Conservation (phyloP, 2,888 invertebrate species). For the Lasiommata megera region DNA sequence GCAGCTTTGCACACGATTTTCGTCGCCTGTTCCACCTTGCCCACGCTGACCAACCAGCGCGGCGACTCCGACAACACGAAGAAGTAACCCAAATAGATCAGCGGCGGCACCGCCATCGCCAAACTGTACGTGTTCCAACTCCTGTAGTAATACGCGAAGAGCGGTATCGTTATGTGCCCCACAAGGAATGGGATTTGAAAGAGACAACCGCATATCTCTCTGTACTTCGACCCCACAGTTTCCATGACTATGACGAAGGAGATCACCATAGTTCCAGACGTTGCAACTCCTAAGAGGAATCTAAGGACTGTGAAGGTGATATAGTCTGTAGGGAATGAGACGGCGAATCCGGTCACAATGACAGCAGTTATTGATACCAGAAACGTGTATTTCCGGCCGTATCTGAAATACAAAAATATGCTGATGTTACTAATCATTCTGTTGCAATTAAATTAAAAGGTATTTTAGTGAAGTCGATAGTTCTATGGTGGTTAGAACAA, state of each 20-base stretch:
- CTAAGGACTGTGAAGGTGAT: slow-evolving; percentile 82
- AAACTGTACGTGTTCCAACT: slow-evolving; percentile 84
- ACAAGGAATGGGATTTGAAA: slow-evolving; percentile 86
- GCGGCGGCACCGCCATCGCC: slow-evolving; percentile 81
- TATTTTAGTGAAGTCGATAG: no score
- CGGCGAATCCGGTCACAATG: slow-evolving; percentile 83
- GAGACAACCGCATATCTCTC: slow-evolving; percentile 80
- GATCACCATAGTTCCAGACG: slow-evolving; percentile 91
- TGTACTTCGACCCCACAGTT: slow-evolving; percentile 77
- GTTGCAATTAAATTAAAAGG: no score
- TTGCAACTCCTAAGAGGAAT: slow-evolving; percentile 86
- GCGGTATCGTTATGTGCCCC: slow-evolving; percentile 84
- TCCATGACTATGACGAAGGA: slow-evolving; percentile 87
- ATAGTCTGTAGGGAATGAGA: slow-evolving; percentile 85
- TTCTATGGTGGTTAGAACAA: no score
- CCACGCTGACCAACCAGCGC: slow-evolving; percentile 88
- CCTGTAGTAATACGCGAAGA: slow-evolving; percentile 84
- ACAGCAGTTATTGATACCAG: slow-evolving; percentile 85
- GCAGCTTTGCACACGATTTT: slow-evolving; percentile 85
- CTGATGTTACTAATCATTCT: no score
- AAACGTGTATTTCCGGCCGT: slow-evolving; percentile 87
- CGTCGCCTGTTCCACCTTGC: slow-evolving; percentile 83
- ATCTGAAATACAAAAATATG: slow-evolving; percentile 84
- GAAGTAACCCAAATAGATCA: slow-evolving; percentile 84
- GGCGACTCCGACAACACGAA: slow-evolving; percentile 90